Percentiles rank a stretch among this genome's conserved stretches.
phyloP scores from a whole-genome alignment of 2,113 vertebrate genomes.

The Asarcornis scutulata region DNA sequence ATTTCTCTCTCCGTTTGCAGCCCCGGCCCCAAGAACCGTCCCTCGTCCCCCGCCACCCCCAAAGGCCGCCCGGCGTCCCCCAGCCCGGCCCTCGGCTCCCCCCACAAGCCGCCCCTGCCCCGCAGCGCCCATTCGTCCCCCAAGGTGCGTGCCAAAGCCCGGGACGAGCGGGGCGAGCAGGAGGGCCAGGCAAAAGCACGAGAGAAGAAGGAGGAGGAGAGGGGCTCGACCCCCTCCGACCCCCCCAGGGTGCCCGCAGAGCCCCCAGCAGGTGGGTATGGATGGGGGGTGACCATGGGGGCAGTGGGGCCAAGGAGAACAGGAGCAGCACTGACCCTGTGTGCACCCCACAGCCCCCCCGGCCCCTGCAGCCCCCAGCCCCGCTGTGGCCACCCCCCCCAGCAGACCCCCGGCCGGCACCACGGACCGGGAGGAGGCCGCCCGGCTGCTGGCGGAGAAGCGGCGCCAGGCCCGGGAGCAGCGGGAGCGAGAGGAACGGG shows the following conservation, averaged over 20 bases:
- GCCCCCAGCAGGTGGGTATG: not conserved
- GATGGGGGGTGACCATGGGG: fast-evolving
- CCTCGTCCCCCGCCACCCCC: slow-evolving; percentile 81
- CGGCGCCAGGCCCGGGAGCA: slow-evolving; percentile 92
- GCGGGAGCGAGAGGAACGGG: slow-evolving; percentile 90
- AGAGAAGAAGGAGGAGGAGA: slow-evolving; percentile 74
- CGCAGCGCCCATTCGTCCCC: slow-evolving; percentile 80
- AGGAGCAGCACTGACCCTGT: not conserved
- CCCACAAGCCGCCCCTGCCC: slow-evolving; percentile 81
- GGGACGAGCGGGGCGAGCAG: slow-evolving; percentile 77
- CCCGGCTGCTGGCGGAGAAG: slow-evolving; percentile 89
- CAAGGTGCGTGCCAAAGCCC: slow-evolving; percentile 77
- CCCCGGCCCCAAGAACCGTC: slow-evolving; percentile 83
- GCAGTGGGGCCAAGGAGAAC: fast-evolving
- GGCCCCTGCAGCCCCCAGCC: not conserved
- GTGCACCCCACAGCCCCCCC: not conserved
- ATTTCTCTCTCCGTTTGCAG: slow-evolving; percentile 57
- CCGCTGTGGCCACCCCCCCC: slow-evolving; percentile 49
- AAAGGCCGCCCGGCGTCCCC: slow-evolving; percentile 83
- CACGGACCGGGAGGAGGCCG: slow-evolving; percentile 90
- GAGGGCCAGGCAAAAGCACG: slow-evolving; percentile 64
- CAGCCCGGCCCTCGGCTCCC: slow-evolving; percentile 72
- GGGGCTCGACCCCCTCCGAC: slow-evolving; percentile 58
- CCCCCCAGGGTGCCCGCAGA: not conserved
- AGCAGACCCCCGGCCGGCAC: slow-evolving; percentile 89